Base-by-base conservation (phyloP, 1,140 invertebrate species). In the Proales similis region DNA sequence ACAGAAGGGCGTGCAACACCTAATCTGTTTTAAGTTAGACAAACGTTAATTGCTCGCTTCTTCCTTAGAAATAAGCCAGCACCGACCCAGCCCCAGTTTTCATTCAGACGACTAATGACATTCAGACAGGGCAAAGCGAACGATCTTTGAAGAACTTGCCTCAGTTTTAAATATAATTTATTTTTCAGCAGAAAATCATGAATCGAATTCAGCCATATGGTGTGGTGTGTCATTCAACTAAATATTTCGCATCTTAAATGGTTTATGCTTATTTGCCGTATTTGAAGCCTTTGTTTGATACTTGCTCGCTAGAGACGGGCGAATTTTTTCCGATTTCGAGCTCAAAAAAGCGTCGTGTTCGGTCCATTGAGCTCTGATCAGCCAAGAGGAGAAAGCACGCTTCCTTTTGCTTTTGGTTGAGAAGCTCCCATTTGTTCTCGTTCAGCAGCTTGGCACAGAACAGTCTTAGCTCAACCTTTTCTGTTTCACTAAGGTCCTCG, bases 291-390 rank as follows among this genome's bases (percentile, higher is more conserved):
- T 57, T 57, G 20, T 17, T 42, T 12, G 33, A 42, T 12, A 22
- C 42, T 39, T 57, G 36, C 7, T 19, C 20, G 22, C 45, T 57
- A 14, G 36, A 29, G 32, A 42, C 26, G 0, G 51, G 51, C 3
- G 30, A 17, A 42, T 39, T 57, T 26, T 57, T 57, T 12, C 36
- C 51, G 9, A 57, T 42, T 57, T 57, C 36, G 11, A 57, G 45
- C 14, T 36, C 51, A 57, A 57, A 57, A 17, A 57, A 57, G 17
- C 51, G 27, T 42, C 51, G 39, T 42, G 29, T 14, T 57, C 14
- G 39, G 11, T 42, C 26, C 12, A 17, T 12, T 20, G 19, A 9
- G 7, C 20, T 53, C 4, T 39, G 26, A 36, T 14, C 14, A 36
- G 14, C 9, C 33, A 57, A n/a, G 7, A 42, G 12, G 6, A 42